Base-by-base conservation (phyloP, 2,888 invertebrate genomes). In the Carcina quercana region DNA sequence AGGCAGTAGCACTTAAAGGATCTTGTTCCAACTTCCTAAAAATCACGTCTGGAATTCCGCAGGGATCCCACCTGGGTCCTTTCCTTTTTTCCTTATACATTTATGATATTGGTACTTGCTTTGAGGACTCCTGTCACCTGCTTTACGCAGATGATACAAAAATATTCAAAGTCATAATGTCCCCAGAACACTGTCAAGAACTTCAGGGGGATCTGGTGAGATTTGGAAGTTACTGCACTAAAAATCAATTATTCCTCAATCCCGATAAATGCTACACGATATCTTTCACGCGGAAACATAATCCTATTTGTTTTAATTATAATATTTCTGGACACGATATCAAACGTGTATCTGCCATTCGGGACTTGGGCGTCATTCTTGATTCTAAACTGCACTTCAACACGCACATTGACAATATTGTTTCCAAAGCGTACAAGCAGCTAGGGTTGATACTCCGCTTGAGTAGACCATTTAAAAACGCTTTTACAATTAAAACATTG, bases 361-460 rank as follows among this genome's bases (percentile, higher is more conserved):
- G 33, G 15, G 19, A 28, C 20, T 15, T 33, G 13, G 28, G 33
- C 10, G 20, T 33, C 7, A 34, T 25, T n/a, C 12, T 30, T 20
- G 29, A 34, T 12, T 26, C 26, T 2, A 30, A 29, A 3, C 12
- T 28, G 1, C 13, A 19, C 4, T 28, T 33, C 25, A 17, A 15
- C 25, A 25, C 30, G 6, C 29, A 34, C 15, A n/a, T 29, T 5
- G 25, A 29, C n/a, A 3, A 20, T 12, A 13, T 29, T 7, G 7
- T 30, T n/a, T 26, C 17, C 7, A 33, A 33, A 12, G 17, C 26
- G 3, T 26, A 25, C 15, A 29, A 17, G 13, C 30, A 26, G 13
- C 25, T 34, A 1, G 34, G 34, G 11, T 34, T 29, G 25, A 29
- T 34, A 3, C 15, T 34, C n/a, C 24, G 34, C 2, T 14, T 34